Evolutionary conservation across 2,888 invertebrate species (phyloP).

Genomic region (Hydraecia micacea): DNA sequence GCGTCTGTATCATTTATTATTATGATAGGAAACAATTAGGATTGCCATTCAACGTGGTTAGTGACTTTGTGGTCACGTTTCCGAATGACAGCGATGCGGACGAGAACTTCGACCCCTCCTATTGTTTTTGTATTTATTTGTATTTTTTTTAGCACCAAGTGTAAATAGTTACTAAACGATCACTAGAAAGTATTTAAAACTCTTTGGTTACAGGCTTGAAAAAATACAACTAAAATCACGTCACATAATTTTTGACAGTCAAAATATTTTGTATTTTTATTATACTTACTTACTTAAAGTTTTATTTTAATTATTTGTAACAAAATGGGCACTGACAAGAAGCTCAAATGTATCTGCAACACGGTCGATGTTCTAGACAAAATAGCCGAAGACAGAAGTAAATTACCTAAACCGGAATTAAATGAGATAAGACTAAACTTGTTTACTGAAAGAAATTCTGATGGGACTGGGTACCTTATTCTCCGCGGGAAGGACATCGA

Average conservation of each 20-base stretch:
- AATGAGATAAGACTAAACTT: slow-evolving; percentile 80
- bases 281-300: not conserved
- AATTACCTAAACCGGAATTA: slow-evolving; percentile 65
- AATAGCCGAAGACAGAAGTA: slow-evolving; percentile 73
- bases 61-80: too few relatives aligned
- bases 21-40: too few relatives aligned
- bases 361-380: slow-evolving; percentile 71
- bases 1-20: too few relatives aligned
- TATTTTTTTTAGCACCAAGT: too few relatives aligned
- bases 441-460: slow-evolving; percentile 89
- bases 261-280: slow-evolving; percentile 18
- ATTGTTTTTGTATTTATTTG: too few relatives aligned
- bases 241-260: slow-evolving; percentile 29
- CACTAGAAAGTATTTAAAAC: slow-evolving; percentile 10
- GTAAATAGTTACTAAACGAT: not conserved
- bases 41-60: too few relatives aligned
- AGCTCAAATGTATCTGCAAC: slow-evolving; percentile 79
- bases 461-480: slow-evolving; percentile 87
- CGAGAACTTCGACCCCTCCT: too few relatives aligned
- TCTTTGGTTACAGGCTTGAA: not conserved
- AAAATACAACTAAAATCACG: not conserved
- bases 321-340: slow-evolving; percentile 11
- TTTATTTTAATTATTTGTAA: not conserved
- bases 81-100: too few relatives aligned
- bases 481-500: slow-evolving; percentile 88